Evolutionary conservation across 1,140 invertebrate species (phyloP).

Genomic region (Bicyclus anynana): DNA sequence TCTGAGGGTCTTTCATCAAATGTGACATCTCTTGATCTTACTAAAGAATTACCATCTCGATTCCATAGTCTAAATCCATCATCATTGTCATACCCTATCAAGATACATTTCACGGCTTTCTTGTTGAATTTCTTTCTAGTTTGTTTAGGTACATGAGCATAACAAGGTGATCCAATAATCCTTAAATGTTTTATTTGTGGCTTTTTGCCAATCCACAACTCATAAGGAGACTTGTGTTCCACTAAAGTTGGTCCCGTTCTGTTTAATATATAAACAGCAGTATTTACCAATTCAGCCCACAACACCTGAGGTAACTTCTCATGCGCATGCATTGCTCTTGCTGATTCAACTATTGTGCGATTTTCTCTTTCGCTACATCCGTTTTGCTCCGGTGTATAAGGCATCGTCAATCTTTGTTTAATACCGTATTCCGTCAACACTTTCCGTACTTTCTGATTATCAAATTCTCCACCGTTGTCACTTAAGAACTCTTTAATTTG

Average conservation of each 20-base stretch:
- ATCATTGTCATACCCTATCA: conserved; percentile 34
- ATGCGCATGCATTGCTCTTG: conserved; percentile 43
- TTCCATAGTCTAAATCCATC: conserved; percentile 1
- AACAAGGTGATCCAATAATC: conserved; percentile 22
- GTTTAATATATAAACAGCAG: conserved; percentile 50
- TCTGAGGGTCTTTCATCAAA: conserved; percentile 3
- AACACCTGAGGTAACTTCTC: conserved; percentile 40
- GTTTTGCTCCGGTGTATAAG: too few relatives aligned
- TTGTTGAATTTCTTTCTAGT: conserved; percentile 33
- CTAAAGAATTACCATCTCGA: background rate
- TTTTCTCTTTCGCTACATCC: conserved; percentile 46
- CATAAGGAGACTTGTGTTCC: background rate
- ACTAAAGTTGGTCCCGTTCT: conserved; percentile 35
- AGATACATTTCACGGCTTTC: conserved; percentile 31
- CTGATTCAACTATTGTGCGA: conserved; percentile 51
- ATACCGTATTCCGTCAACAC: conserved; percentile 1
- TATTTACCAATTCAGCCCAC: conserved; percentile 51
- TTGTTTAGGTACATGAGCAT: conserved; percentile 34
- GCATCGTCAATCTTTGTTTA: background rate
- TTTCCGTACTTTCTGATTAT: conserved; percentile 6
- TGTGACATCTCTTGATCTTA: conserved; percentile 3
- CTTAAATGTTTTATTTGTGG: too few relatives aligned
- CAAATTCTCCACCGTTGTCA: conserved; percentile 16
- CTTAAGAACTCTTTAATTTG: conserved; percentile 9
- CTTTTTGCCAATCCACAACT: background rate